Evolutionary conservation across 2,113 vertebrate species (phyloP), one percentile per base, ranked within the genome.

Genomic region (Athene cunicularia): DNA sequence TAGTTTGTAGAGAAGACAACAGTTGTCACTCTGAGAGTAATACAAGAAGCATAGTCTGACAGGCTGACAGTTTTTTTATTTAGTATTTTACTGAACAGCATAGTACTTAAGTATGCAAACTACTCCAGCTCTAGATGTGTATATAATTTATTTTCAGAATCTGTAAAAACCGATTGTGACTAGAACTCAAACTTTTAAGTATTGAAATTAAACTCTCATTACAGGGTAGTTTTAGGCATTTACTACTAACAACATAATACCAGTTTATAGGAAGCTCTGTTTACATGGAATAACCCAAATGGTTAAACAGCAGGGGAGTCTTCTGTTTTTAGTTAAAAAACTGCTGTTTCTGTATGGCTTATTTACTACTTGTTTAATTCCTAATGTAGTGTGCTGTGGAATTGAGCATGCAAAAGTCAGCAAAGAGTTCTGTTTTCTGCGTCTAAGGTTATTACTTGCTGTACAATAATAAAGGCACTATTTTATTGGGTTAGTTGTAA

Each of bases 401-500:
- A 98, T 45, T 97, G 96, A 95, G 97, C 96, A 98, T 98, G 87
- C 97, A 90, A 70, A 98, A 98, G 97, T 98, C 98, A 97, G 97
- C 90, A 95, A 74, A 96, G 97, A 98, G 97, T 97, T 98, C 98
- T 98, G 97, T 64, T 97, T 98, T 98, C 97, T 98, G 87, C 62
- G 53, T 98, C 97, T 95, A 66, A 88, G 94, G 97, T 98, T 98
- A 97, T 98, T 98, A 98, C 97, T 98, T 97, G 98, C 97, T 98
- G 96, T 98, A 98, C 96, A 97, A 98, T 98, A 98, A 98, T 98
- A 98, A 98, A 98, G 96, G 95, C 97, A 96, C 98, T 98, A 97
- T 98, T 98, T 98, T 98, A 98, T 98, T 98, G 97, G 97, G 97
- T 98, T 98, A 98, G 96, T 98, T 98, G 98, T 98, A 98, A 98